Base-by-base conservation (phyloP, 2,888 invertebrate species). In the Latrodectus hesperus region DNA sequence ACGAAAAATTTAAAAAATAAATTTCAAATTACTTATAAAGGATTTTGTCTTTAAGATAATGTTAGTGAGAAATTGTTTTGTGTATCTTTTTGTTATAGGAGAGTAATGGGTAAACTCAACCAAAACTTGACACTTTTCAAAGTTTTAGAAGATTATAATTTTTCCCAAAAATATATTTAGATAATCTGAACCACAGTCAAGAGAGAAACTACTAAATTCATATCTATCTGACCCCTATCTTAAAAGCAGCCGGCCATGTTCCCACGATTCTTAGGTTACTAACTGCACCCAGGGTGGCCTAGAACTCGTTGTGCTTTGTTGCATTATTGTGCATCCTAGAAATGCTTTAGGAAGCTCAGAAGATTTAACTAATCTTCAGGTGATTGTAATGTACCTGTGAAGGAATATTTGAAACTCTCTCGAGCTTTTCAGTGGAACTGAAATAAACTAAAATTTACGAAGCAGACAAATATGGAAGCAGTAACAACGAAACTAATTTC, bases 361-460 rank as follows among this genome's bases (percentile, higher is more conserved):
- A 84, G 84, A 84, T 84, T 77, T 77, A 77, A 77, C 84, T 84
- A 84, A 84, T 84, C 84, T 84, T 49, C 16, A 65, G 72, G 72
- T 84, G 84, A 84, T 84, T 77, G 74, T 76, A 84, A 77, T 77
- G 53, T 72, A 72, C 84, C 77, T 77, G 77, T 65, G 67, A 74
- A 76, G 67, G 77, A 84, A 71, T 77, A 67, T 72, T 53, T 72
- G 72, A 51, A 72, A 77, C 51, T 71, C 51, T 71, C 65, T 65
- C 52, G 65, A 64, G 26, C 67, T 84, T 67, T 72, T 65, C 60
- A 51, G n/a, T 52, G 22, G 16, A 65, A 84, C 65, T 77, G 22
- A 72, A 77, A 65, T 65, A 12, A n/a, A 65, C 72, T 10, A 60
- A 49, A 77, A 78, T 65, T 84, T 60, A n/a, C n/a, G 60, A 5